Evolutionary conservation across 2,113 vertebrate genomes (phyloP), one percentile per base, ranked within the genome.

Genomic region (Syrmaticus mikado): DNA sequence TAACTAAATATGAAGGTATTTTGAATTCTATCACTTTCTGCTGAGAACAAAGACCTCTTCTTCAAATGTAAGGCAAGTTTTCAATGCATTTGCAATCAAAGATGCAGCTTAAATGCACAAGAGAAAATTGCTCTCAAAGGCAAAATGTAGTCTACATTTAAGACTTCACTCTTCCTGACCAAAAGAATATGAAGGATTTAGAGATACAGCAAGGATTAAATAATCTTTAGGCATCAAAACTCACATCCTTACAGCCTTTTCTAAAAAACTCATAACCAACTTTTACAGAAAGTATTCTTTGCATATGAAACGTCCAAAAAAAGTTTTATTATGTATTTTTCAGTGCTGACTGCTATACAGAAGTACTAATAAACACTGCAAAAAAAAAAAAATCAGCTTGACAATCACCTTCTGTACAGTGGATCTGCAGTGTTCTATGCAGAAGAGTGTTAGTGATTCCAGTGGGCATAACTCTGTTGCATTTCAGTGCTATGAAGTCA

Each of bases 401-500:
- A 58, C 73, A 82, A 85, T 80, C 36, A 80, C 36, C 40, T 87
- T 82, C 55, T 2, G 6, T 40, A 91, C 67, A 34, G 30, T 48
- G 36, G 66, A 10, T 2, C 46, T 76, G 53, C 70, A 95, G 70
- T 43, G 36, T 0, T 68, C 68, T 67, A 73, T 0, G 5, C 17
- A 30, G n/a, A n/a, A 61, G 58, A 72, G 30, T 61, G 88, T 61
- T 73, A 72, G 1, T 14, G 27, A 55, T 8, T 92, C 67, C 71
- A 53, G 11, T 65, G 64, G 94, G 87, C 34, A 87, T 21, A 25
- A 8, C 60, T 91, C 66, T 81, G 67, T 24, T 79, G 25, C 0
- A 0, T 50, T 95, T 93, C 92, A 90, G 12, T 73, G 81, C 34
- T 46, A n/a, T 4, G 10, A 93, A 94, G 43, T 82, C 74, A 89